Conservation (phyloP, 1,140 invertebrate species). For the Steinernema feltiae region DNA sequence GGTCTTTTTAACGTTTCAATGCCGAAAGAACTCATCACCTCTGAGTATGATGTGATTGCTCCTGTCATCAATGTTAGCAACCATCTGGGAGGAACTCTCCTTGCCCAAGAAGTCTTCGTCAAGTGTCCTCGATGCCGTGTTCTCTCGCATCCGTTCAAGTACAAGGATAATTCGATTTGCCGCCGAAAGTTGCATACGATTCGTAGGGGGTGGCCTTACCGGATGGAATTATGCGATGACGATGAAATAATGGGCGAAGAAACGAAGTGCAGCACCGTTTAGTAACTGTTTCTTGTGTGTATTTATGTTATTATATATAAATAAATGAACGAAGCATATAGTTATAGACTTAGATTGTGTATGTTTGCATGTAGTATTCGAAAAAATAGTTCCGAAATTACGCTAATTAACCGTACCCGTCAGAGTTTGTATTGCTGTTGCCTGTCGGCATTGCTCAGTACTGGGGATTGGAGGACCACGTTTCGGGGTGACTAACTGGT, state of each 20-base stretch:
- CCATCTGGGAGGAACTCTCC: no score
- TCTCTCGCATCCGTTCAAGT: neutral
- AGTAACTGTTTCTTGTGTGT: no score
- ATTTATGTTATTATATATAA: no score
- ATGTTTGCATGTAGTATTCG: no score
- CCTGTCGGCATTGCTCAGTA: no score
- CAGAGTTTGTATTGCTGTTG: no score
- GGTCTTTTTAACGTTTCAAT: neutral
- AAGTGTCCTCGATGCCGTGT: neutral
- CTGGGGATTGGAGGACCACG: no score
- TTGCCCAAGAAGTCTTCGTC: neutral
- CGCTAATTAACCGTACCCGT: constrained; percentile 7
- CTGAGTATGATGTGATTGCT: neutral
- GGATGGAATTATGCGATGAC: neutral
- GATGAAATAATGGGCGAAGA: neutral
- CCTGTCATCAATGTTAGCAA: no score
- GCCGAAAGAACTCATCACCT: neutral
- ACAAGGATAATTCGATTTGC: neutral
- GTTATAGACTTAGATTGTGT: no score
- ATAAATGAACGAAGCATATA: no score
- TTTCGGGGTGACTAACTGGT: neutral
- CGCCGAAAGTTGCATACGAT: neutral
- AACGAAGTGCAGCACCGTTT: no score
- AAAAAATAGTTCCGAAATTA: no score
- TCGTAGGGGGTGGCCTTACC: neutral